phyloP scores from a whole-genome alignment of 2,113 vertebrate species.

The Coreoperca whiteheadi region DNA sequence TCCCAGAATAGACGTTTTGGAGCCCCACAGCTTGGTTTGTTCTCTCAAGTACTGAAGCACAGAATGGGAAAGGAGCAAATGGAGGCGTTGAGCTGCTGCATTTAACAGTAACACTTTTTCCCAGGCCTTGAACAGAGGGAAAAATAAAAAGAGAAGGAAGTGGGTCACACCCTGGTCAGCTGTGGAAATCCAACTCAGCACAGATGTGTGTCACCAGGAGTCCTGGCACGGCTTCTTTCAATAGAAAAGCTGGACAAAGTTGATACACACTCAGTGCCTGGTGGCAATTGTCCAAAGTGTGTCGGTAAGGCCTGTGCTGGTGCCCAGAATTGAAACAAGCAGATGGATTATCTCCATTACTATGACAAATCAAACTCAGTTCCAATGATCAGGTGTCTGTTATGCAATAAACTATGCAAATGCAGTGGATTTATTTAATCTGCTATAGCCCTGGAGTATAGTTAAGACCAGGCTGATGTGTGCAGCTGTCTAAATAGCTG shows the following conservation, averaged over 20 bases:
- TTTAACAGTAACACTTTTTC: slow-evolving; percentile 39
- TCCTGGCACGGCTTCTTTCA: slow-evolving; percentile 69
- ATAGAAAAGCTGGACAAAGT: slow-evolving; percentile 64
- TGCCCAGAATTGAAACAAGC: slow-evolving; percentile 49
- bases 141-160: slow-evolving; percentile 34
- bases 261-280: slow-evolving; percentile 65
- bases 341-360: slow-evolving; percentile 56
- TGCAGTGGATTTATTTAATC: slow-evolving; percentile 67
- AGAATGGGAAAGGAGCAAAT: not conserved
- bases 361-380: slow-evolving; percentile 33
- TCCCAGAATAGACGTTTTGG: slow-evolving; percentile 56
- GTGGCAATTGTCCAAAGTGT: slow-evolving; percentile 71
- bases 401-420: slow-evolving; percentile 68
- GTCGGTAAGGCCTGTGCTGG: slow-evolving; percentile 37
- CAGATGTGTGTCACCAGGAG: slow-evolving; percentile 82
- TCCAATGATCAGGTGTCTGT: slow-evolving; percentile 57
- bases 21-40: slow-evolving; percentile 20
- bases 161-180: slow-evolving; percentile 74
- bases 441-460: slow-evolving; percentile 49
- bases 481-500: slow-evolving; percentile 80
- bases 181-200: slow-evolving; percentile 70
- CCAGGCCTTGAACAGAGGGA: slow-evolving; percentile 30
- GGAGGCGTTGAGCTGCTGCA: slow-evolving; percentile 21
- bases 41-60: slow-evolving; percentile 6
- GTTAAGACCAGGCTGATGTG: slow-evolving; percentile 50